Percentiles rank a stretch among this genome's conserved stretches.
Conservation (phyloP, 2,113 vertebrate species). For the Scomber scombrus region DNA sequence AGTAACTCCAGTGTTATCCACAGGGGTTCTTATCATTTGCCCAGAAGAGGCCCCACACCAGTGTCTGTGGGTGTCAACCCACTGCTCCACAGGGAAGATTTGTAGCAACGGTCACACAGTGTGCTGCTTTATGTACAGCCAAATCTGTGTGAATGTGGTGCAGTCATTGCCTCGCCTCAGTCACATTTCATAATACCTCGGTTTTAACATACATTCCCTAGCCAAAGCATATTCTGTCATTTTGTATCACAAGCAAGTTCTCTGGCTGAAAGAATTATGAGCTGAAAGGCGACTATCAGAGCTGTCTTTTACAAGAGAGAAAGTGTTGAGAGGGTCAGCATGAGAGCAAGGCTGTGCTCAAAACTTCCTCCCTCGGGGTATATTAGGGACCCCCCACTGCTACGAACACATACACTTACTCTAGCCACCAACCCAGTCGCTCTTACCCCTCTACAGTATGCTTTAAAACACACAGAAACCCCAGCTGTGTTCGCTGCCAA, state of each 20-base stretch:
- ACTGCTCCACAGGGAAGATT: constrained; percentile 58
- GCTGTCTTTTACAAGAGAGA: constrained; percentile 50
- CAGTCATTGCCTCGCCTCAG: constrained; percentile 49
- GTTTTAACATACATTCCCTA: constrained; percentile 56
- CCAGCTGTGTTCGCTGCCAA: constrained; percentile 54
- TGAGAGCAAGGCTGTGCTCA: constrained; percentile 53
- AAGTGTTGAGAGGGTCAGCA: constrained; percentile 63
- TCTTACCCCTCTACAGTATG: constrained; percentile 33
- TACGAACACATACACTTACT: constrained; percentile 32
- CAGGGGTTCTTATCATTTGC: constrained; percentile 68
- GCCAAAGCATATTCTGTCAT: constrained; percentile 53
- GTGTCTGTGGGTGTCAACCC: constrained; percentile 65
- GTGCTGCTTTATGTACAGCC: constrained; percentile 51
- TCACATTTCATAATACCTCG: constrained; percentile 67
- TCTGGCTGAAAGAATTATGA: constrained; percentile 54
- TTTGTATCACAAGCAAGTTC: constrained; percentile 32
- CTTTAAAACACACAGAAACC: constrained; percentile 41
- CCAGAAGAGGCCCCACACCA: constrained; percentile 61
- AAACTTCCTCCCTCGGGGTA: constrained; percentile 54
- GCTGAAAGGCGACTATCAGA: constrained; percentile 55
- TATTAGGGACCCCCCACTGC: constrained; percentile 52
- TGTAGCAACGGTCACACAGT: constrained; percentile 55
- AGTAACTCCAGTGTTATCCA: constrained; percentile 53
- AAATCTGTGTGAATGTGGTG: constrained; percentile 60
- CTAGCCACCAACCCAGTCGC: constrained; percentile 42